Conservation (phyloP, 2,797 vertebrate species). For the Heterohyrax brucei region DNA sequence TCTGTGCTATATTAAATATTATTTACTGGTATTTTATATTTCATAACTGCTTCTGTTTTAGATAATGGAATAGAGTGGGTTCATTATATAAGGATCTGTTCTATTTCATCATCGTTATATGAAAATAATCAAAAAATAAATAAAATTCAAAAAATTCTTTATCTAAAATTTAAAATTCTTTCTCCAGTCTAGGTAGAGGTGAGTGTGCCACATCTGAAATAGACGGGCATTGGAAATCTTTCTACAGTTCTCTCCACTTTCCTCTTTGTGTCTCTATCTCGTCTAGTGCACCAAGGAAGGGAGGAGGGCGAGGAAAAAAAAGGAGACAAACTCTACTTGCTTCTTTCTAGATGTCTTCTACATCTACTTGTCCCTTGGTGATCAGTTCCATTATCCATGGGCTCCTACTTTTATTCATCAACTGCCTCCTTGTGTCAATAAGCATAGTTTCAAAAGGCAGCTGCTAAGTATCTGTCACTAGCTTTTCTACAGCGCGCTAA, state of each 20-base stretch:
- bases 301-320: not conserved
- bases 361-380: not conserved
- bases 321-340: not conserved
- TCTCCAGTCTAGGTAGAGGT: not conserved
- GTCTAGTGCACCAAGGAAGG: not conserved
- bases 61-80: not conserved
- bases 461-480: no score
- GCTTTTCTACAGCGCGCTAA: not conserved
- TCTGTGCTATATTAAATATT: not conserved
- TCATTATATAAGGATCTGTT: not conserved
- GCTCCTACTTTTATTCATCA: not conserved
- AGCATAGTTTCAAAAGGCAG: not conserved
- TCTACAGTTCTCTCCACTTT: not conserved
- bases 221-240: not conserved
- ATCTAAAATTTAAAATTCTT: not conserved
- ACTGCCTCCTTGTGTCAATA: not conserved
- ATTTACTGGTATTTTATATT: slow-evolving; percentile 18
- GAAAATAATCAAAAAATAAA: no score
- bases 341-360: not conserved
- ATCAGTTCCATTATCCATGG: not conserved
- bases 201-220: not conserved
- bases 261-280: not conserved
- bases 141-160: not conserved
- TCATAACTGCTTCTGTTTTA: not conserved
- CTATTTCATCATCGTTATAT: not conserved